Conservation (phyloP, 2,888 invertebrate species). For the Esperia sulphurella region DNA sequence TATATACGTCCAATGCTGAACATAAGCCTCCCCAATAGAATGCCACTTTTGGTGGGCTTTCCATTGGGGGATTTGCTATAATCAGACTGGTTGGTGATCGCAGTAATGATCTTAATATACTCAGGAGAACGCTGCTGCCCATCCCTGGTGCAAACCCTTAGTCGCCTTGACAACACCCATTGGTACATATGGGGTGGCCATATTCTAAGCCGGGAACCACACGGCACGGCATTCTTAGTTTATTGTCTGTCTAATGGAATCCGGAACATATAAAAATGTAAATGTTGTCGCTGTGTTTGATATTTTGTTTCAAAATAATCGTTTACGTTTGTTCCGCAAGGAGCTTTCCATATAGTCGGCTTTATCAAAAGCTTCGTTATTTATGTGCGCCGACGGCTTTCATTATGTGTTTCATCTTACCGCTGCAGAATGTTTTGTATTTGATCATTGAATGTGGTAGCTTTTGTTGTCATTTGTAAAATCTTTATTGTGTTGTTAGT, state of each 20-base stretch:
- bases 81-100: too few relatives aligned
- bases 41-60: too few relatives aligned
- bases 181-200: too few relatives aligned
- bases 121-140: too few relatives aligned
- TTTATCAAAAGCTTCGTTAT: slow-evolving; percentile 59
- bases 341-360: slow-evolving; percentile 45
- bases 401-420: slow-evolving; percentile 47
- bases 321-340: slow-evolving; percentile 39
- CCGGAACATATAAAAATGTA: slow-evolving; percentile 15
- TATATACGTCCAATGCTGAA: too few relatives aligned
- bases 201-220: too few relatives aligned
- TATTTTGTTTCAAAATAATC: slow-evolving; percentile 42
- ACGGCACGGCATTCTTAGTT: too few relatives aligned
- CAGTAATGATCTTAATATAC: too few relatives aligned
- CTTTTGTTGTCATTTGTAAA: neutral
- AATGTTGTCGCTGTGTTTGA: slow-evolving; percentile 28
- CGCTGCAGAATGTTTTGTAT: slow-evolving; percentile 25
- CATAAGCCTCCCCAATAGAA: too few relatives aligned
- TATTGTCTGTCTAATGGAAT: slow-evolving; percentile 14
- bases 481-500: neutral
- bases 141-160: too few relatives aligned
- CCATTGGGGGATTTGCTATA: too few relatives aligned
- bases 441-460: neutral
- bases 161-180: too few relatives aligned
- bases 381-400: slow-evolving; percentile 49